Evolutionary conservation across 2,797 vertebrate species (phyloP), one percentile per base, ranked within the genome.

Genomic region (Ataeniobius toweri): DNA sequence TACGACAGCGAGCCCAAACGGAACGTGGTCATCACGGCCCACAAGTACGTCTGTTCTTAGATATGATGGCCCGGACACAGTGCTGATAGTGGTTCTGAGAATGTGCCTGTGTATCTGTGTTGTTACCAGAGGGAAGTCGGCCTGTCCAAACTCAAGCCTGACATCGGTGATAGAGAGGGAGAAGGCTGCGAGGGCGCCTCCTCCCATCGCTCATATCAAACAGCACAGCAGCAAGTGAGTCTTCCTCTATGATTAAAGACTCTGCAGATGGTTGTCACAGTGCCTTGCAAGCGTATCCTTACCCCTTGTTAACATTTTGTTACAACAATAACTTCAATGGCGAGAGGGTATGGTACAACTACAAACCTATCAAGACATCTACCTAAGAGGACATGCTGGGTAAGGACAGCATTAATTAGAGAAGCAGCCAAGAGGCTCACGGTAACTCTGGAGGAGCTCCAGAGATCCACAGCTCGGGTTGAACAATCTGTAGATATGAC

Each of bases 1-100:
- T 99, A 99, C 39, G 98, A 99, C 94, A 98, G 95, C 48, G 98
- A 99, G 86, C 98, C 98, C 53, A 99, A 99, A 85, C 97, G 98
- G 81, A 99, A 98, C 8, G 96, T 99, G 39, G 96, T 98, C 82
- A 93, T 99, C 92, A 99, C 98, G 0, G 98, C 98, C 56, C 85
- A 88, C 28, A 94, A 89, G 94, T 94, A 83, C 55, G 79, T 28
- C 24, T 3, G 9, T 0, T 2, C 44, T 13, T 39, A 65, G 55
- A 46, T 55, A 22, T 2, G 22, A 0, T 0, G 24, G 41, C 4
- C 0, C 10, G 0, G 4, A 69, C 1, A 3, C 4, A 8, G 0
- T 2, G 22, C 12, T 16, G 68, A 61, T n/a, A 12, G 0, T 55
- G 31, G 1, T 28, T 31, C 28, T 77, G 13, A 85, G 69, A 70